Percentiles rank a stretch among this genome's conserved stretches.
phyloP scores from a whole-genome alignment of 2,888 invertebrate species.

The Synanthedon myopaeformis region DNA sequence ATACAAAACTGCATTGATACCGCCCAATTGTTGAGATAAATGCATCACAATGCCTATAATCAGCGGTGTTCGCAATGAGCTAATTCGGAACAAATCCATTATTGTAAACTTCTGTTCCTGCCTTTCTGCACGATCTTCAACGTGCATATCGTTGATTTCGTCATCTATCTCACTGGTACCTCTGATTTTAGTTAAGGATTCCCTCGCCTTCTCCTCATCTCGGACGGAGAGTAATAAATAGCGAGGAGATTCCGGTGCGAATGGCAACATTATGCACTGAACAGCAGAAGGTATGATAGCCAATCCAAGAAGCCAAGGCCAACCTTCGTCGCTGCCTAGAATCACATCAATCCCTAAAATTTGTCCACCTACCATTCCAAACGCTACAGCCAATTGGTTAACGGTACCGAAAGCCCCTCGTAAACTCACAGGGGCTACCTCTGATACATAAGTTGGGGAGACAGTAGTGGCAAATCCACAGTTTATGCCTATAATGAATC shows the following conservation, averaged over 20 bases:
- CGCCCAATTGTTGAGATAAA: slow-evolving; percentile 61
- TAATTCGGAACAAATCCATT: slow-evolving; percentile 39
- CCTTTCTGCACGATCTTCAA: slow-evolving; percentile 52
- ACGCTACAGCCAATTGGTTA: slow-evolving; percentile 60
- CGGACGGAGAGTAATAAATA: slow-evolving; percentile 46
- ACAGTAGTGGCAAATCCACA: slow-evolving; percentile 73
- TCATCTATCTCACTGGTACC: slow-evolving; percentile 49
- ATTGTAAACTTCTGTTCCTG: slow-evolving; percentile 55
- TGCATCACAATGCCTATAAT: slow-evolving; percentile 65
- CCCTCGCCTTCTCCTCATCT: slow-evolving; percentile 51
- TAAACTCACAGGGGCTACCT: slow-evolving; percentile 50
- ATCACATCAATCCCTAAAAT: slow-evolving; percentile 60
- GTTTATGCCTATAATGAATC: slow-evolving; percentile 80
- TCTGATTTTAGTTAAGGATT: slow-evolving; percentile 40
- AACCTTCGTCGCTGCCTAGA: slow-evolving; percentile 52
- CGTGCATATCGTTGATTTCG: slow-evolving; percentile 62
- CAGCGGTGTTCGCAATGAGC: slow-evolving; percentile 45
- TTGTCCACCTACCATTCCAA: slow-evolving; percentile 53
- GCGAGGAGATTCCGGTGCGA: slow-evolving; percentile 58
- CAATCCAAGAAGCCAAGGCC: slow-evolving; percentile 60
- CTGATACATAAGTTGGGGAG: slow-evolving; percentile 64
- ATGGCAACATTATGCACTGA: slow-evolving; percentile 49
- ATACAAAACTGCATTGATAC: slow-evolving; percentile 74
- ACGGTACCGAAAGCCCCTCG: slow-evolving; percentile 64
- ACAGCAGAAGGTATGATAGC: slow-evolving; percentile 49